A percentile compares a stretch with the other conserved stretches of the same genome.
Conservation (phyloP, 2,888 invertebrate genomes). For the Polydrusus pterygomalis region DNA sequence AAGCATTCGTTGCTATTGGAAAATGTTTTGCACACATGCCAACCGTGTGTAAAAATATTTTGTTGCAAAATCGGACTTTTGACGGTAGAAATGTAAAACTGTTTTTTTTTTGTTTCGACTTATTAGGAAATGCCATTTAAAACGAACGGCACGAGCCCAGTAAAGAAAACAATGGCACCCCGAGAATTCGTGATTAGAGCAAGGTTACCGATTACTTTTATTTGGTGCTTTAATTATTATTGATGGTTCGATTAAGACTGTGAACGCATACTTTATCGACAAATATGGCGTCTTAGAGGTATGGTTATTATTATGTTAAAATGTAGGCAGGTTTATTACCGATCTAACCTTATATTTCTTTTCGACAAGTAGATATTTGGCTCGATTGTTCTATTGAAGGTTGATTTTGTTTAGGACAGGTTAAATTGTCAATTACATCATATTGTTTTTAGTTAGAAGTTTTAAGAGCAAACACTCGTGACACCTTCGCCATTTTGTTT, state of each 20-base stretch:
- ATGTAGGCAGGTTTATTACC: conserved; percentile 2
- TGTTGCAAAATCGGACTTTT: no score
- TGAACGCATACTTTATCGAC: conserved; percentile 18
- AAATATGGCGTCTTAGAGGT: conserved; percentile 18
- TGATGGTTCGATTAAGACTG: conserved; percentile 29
- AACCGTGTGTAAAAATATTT: no score
- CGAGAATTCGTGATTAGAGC: conserved; percentile 49
- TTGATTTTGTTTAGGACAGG: no score
- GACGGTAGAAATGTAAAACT: no score
- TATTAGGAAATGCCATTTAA: conserved; percentile 41
- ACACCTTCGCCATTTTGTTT: no score
- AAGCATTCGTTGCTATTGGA: no score
- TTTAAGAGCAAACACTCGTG: no score
- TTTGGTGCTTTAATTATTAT: conserved; percentile 34
- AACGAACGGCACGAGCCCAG: conserved; percentile 46
- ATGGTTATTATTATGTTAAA: background rate
- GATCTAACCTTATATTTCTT: background rate
- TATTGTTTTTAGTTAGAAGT: no score
- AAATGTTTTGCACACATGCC: no score
- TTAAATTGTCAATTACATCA: no score
- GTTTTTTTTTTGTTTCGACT: background rate
- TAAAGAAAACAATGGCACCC: conserved; percentile 46
- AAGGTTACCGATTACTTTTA: conserved; percentile 38
- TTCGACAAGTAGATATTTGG: background rate
- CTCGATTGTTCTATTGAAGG: no score